phyloP scores from a whole-genome alignment of 2,113 vertebrate genomes.

The Calonectris borealis region DNA sequence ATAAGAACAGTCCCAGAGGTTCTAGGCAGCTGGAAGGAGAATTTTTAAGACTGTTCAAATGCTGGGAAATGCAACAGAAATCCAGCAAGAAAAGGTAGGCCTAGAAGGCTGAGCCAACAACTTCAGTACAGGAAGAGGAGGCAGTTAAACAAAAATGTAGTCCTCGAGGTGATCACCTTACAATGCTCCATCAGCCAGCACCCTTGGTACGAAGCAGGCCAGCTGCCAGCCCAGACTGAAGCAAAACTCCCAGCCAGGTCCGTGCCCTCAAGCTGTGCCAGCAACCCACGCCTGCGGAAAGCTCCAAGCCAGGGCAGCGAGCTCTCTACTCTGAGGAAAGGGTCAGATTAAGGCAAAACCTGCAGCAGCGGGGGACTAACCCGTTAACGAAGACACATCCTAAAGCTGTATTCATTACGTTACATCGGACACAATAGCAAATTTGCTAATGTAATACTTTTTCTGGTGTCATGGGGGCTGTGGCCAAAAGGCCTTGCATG shows the following conservation, averaged over 20 bases:
- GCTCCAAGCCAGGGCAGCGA: background rate
- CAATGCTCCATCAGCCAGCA: background rate
- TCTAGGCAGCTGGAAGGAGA: background rate
- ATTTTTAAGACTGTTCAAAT: background rate
- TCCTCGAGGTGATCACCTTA: accelerated
- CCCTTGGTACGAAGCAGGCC: background rate
- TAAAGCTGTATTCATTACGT: background rate
- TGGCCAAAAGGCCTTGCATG: background rate
- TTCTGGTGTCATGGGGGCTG: background rate
- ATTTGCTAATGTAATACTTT: background rate
- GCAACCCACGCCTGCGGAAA: background rate
- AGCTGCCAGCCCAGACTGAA: background rate
- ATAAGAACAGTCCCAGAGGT: background rate
- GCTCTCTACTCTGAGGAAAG: background rate
- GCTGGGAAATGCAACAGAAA: background rate
- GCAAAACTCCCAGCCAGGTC: background rate
- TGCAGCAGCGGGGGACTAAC: background rate
- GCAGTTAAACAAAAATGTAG: accelerated
- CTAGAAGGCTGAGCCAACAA: background rate
- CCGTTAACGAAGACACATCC: too few relatives aligned
- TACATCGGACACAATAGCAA: too few relatives aligned
- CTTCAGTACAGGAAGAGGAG: background rate
- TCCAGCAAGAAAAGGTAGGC: background rate
- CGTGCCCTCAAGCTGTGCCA: too few relatives aligned
- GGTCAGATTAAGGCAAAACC: background rate